Conservation (phyloP, 2,888 invertebrate genomes). For the Creontiades dilutus region DNA sequence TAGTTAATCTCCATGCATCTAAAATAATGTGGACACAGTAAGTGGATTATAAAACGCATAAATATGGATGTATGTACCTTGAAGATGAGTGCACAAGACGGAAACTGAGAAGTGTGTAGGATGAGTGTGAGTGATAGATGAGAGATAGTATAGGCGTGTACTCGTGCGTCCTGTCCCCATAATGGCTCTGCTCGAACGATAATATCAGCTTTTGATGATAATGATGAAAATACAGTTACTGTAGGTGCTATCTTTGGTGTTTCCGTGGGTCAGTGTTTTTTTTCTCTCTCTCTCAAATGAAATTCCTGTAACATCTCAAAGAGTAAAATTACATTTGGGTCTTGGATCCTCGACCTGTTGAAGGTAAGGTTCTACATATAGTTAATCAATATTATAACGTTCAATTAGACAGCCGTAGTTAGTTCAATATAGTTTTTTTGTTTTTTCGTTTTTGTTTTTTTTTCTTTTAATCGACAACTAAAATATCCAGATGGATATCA, state of each 20-base stretch:
- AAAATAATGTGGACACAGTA: no score
- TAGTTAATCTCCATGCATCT: no score
- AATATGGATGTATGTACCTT: no score
- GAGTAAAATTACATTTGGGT: conserved; percentile 64
- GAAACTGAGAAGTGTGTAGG: no score
- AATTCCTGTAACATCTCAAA: conserved; percentile 36
- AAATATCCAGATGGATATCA: conserved; percentile 68
- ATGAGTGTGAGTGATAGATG: no score
- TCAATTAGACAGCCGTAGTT: conserved; percentile 69
- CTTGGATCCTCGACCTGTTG: conserved; percentile 65
- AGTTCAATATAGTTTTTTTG: conserved; percentile 67
- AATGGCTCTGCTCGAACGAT: conserved; percentile 9
- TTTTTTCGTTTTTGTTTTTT: no score
- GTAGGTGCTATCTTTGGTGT: conserved; percentile 40
- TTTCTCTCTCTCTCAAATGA: conserved; percentile 23
- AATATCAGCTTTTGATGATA: not conserved
- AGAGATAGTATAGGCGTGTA: no score
- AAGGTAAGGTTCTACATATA: conserved; percentile 69
- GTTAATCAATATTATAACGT: conserved; percentile 49
- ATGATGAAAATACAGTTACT: not conserved
- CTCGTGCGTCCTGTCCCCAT: no score
- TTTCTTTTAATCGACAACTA: conserved; percentile 46
- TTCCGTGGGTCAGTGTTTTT: conserved; percentile 43
- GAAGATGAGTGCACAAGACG: no score
- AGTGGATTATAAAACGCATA: no score